Percentiles rank a stretch among this genome's conserved stretches.
These are phyloP conservation scores for Ectemnius continuus DNA, from an alignment of 2,888 invertebrate species.

Conservation along the genomic window DNA sequence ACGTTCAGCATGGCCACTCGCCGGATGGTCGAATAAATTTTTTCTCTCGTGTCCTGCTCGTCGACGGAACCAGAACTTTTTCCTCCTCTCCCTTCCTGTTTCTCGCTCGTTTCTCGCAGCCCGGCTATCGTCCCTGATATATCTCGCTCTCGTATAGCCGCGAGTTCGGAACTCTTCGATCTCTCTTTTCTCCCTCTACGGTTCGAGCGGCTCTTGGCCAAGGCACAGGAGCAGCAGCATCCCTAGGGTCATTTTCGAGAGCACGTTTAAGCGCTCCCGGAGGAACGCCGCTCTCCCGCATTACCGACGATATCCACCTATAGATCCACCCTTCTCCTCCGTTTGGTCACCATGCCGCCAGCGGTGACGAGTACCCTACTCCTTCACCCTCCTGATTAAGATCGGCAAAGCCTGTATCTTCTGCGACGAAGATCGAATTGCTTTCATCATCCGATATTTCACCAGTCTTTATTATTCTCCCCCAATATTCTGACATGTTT, in stretches of 20 bases:
- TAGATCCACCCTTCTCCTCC: slow-evolving; percentile 17
- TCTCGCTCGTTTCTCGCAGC: slow-evolving; percentile 40
- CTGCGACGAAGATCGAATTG: too few relatives aligned
- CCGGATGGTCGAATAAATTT: slow-evolving; percentile 63
- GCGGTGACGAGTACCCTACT: background rate
- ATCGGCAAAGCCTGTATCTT: too few relatives aligned
- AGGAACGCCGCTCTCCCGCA: slow-evolving; percentile 37
- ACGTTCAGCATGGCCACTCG: slow-evolving; percentile 46
- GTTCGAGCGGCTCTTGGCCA: slow-evolving; percentile 2
- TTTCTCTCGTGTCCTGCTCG: slow-evolving; percentile 49
- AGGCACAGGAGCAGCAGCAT: slow-evolving; percentile 24
- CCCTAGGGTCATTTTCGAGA: slow-evolving; percentile 55
- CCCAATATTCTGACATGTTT: too few relatives aligned
- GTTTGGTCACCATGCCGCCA: background rate
- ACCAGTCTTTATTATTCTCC: too few relatives aligned
- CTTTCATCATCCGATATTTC: too few relatives aligned
- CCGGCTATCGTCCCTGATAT: background rate
- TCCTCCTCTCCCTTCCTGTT: slow-evolving; percentile 36
- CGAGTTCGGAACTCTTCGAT: background rate
- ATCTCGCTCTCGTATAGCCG: slow-evolving; percentile 1
- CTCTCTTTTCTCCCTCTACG: background rate
- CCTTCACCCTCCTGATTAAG: too few relatives aligned
- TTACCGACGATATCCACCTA: slow-evolving; percentile 49
- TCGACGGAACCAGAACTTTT: slow-evolving; percentile 45
- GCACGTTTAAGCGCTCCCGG: slow-evolving; percentile 49